phyloP scores from a whole-genome alignment of 2,797 vertebrate genomes.

The Sebastes nivosus region DNA sequence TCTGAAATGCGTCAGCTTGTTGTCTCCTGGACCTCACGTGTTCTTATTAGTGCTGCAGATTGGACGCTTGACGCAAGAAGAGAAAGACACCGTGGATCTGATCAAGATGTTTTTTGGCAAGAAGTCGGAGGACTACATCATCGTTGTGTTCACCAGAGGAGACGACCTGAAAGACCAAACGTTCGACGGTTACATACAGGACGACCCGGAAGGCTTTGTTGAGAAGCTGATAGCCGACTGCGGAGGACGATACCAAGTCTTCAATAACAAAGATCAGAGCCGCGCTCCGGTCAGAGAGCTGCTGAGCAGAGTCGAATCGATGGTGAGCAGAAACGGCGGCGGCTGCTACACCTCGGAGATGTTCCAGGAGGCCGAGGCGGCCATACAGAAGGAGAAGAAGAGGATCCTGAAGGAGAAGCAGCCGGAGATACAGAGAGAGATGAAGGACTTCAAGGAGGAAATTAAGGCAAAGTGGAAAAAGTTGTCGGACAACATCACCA shows the following conservation, averaged over 20 bases:
- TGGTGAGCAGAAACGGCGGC: slow-evolving; percentile 23
- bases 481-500: not conserved
- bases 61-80: slow-evolving; percentile 40
- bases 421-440: slow-evolving; percentile 15
- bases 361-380: slow-evolving; percentile 46
- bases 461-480: not conserved
- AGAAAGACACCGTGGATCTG: slow-evolving; percentile 17
- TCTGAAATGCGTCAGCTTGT: slow-evolving; percentile 42
- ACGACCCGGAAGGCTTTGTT: not conserved
- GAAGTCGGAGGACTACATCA: slow-evolving; percentile 27
- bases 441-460: not conserved
- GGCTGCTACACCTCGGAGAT: slow-evolving; percentile 20
- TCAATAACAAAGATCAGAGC: slow-evolving; percentile 19
- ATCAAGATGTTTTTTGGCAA: slow-evolving; percentile 45
- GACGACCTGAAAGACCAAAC: slow-evolving; percentile 11
- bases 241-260: slow-evolving; percentile 43
- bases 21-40: slow-evolving; percentile 61
- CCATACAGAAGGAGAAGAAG: slow-evolving; percentile 35
- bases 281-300: slow-evolving; percentile 12
- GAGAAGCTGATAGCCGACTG: slow-evolving; percentile 5
- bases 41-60: slow-evolving; percentile 52
- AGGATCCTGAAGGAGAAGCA: slow-evolving; percentile 38
- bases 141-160: slow-evolving; percentile 54
- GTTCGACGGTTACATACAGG: slow-evolving; percentile 7
- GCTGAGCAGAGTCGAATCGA: not conserved